A percentile compares a stretch with the other conserved stretches of the same genome.
Conservation (phyloP, 1,140 invertebrate species). For the Cheumatopsyche charites region DNA sequence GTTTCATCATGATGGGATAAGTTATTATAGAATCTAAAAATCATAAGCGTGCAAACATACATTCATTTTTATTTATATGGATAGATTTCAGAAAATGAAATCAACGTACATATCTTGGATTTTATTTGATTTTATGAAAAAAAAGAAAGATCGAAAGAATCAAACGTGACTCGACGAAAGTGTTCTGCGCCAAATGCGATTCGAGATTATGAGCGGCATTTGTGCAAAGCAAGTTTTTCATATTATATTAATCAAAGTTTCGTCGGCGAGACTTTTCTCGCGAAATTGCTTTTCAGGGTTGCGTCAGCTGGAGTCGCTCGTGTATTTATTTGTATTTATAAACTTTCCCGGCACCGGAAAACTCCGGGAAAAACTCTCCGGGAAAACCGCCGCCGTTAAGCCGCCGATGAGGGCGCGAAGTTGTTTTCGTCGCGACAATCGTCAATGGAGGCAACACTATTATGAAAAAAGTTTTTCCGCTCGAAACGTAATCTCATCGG, state of each 20-base stretch:
- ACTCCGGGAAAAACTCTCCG: background rate
- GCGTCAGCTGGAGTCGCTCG: conserved; percentile 34
- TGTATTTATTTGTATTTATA: conserved; percentile 42
- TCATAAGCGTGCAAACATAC: too few species aligned
- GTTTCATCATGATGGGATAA: too few species aligned
- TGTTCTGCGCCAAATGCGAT: conserved; percentile 32
- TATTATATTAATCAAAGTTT: conserved; percentile 43
- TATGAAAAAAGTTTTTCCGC: too few species aligned
- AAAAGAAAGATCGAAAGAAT: conserved; percentile 30
- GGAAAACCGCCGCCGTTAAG: background rate
- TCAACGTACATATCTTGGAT: too few species aligned
- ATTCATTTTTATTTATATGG: too few species aligned
- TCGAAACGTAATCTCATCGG: too few species aligned
- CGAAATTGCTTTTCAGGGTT: conserved; percentile 40
- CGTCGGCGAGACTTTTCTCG: conserved; percentile 28
- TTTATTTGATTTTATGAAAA: too few species aligned
- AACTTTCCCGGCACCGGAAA: conserved; percentile 25
- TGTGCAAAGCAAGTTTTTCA: conserved; percentile 40
- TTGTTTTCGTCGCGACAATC: background rate
- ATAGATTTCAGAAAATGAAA: too few species aligned
- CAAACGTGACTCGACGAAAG: conserved; percentile 23
- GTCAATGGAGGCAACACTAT: background rate
- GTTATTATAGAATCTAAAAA: too few species aligned
- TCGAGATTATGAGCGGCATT: conserved; percentile 37
- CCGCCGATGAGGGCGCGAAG: background rate